Base-by-base conservation (phyloP, 2,113 vertebrate genomes). In the Cyanoramphus novaezelandiae region DNA sequence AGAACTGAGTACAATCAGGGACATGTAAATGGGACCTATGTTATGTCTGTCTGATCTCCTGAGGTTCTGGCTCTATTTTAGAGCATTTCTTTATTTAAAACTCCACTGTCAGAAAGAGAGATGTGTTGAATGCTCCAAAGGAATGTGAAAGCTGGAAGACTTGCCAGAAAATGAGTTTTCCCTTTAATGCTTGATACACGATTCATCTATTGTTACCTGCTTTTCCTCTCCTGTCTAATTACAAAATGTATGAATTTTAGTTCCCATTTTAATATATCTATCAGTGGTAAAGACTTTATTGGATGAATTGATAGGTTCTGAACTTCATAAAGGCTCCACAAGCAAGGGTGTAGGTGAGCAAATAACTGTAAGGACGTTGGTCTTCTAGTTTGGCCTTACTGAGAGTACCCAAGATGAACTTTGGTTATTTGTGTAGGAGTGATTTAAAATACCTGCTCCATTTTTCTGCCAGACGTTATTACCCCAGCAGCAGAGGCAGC, bases 11-110 rank as follows among this genome's bases (percentile, higher is more conserved):
- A 96, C 77, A 95, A 72, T 88, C 80, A 82, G 65, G 68, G 60
- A 43, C 76, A 47, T 93, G 72, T 88, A 92, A 95, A 93, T 88
- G 80, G 76, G 47, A 75, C 82, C 88, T 81, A 4, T 74, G 82
- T 83, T 80, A 93, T 86, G 43, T 64, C 83, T 90, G 47, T 65
- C 3, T 31, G 44, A 78, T 90, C 84, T 96, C 80, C 90, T 79
- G 86, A 88, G 50, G 82, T 94, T 93, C 69, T 93, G 93, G 85
- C 85, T 90, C 72, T 78, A 71, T 50, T 95, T 93, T 90, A 94
- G 90, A 96, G 31, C 35, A 86, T 72, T 95, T 78, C 60, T 93
- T 88, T 90, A 52, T 86, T 94, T 88, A 62, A 93, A 93, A 86
- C 10, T 11, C 27, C 8, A 55, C 43, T 68, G 35, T 35, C 1